phyloP scores from a whole-genome alignment of 2,888 invertebrate genomes.

The Drosophila multiciliata region DNA sequence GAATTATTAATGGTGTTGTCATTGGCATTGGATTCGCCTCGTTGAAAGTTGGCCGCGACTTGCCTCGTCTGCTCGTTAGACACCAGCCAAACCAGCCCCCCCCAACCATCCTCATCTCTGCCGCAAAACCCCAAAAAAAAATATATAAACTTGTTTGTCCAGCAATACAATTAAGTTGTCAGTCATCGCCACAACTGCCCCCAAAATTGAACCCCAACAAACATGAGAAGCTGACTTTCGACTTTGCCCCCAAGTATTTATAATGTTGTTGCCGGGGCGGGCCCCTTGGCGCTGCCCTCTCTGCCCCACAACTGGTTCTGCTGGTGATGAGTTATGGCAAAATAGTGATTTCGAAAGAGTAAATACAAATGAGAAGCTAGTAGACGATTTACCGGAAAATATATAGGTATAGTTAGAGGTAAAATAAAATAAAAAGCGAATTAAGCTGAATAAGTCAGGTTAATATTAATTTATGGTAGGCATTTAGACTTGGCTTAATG shows the following conservation, averaged over 20 bases:
- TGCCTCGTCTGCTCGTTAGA: conserved; percentile 39
- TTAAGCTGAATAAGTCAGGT: background rate
- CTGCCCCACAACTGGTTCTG: background rate
- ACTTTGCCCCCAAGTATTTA: conserved; percentile 40
- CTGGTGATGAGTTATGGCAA: conserved; percentile 26
- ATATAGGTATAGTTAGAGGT: background rate
- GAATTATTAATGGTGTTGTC: conserved; percentile 79
- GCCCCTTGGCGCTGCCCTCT: conserved; percentile 1
- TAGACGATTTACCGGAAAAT: background rate
- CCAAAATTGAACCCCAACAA: conserved; percentile 11
- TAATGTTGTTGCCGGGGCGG: conserved; percentile 19
- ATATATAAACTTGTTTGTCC: conserved; percentile 64
- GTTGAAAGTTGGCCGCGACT: conserved; percentile 62
- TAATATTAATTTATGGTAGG: background rate
- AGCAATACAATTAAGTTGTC: conserved; percentile 74
- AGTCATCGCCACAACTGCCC: conserved; percentile 56
- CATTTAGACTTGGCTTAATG: background rate
- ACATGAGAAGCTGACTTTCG: conserved; percentile 43
- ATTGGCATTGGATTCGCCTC: conserved; percentile 50
- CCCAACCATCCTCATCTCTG: background rate
- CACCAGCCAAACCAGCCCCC: background rate
- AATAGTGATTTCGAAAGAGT: conserved; percentile 19
- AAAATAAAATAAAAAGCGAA: background rate
- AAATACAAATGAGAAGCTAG: conserved; percentile 16
- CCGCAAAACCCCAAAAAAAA: conserved; percentile 14